These are phyloP conservation scores for Hypotaenidia philippensis DNA, from an alignment of 2,797 vertebrate species.

Conservation along the genomic window DNA sequence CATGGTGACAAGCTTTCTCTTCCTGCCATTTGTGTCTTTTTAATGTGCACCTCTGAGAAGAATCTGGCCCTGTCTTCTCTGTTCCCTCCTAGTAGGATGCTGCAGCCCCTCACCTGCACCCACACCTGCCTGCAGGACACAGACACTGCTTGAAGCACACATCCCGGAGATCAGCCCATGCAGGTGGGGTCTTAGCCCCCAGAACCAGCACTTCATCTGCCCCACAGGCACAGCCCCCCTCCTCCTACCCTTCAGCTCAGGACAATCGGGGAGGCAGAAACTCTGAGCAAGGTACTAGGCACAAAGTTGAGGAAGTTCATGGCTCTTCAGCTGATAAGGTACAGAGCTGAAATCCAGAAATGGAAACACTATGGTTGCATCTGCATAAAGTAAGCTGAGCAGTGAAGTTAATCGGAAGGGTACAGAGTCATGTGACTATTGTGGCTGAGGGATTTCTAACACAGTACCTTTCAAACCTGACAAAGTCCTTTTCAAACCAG, in stretches of 20 bases:
- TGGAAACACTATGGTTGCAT: neutral
- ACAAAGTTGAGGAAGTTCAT: neutral
- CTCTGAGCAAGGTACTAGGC: neutral
- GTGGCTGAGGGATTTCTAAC: neutral
- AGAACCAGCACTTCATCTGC: neutral
- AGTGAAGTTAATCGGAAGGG: neutral
- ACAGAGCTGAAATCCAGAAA: neutral
- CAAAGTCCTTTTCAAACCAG: neutral
- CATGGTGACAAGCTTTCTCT: neutral
- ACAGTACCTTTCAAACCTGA: fast-evolving
- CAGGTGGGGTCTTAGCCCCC: neutral
- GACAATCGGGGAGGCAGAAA: neutral
- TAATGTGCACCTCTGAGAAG: neutral
- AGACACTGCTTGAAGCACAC: neutral
- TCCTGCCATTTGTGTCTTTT: neutral
- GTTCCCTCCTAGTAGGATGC: neutral
- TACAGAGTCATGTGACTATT: neutral
- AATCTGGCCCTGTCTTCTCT: neutral
- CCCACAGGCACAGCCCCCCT: neutral
- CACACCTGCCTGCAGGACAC: neutral
- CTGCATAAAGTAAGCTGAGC: neutral
- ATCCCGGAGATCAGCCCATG: neutral
- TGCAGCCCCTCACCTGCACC: neutral
- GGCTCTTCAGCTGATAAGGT: neutral
- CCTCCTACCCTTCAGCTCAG: neutral